Percentiles rank a stretch among this genome's conserved stretches.
These are phyloP conservation scores for Neomonachus schauinslandi DNA, from an alignment of 2,113 vertebrate genomes.

Conservation along the genomic window DNA sequence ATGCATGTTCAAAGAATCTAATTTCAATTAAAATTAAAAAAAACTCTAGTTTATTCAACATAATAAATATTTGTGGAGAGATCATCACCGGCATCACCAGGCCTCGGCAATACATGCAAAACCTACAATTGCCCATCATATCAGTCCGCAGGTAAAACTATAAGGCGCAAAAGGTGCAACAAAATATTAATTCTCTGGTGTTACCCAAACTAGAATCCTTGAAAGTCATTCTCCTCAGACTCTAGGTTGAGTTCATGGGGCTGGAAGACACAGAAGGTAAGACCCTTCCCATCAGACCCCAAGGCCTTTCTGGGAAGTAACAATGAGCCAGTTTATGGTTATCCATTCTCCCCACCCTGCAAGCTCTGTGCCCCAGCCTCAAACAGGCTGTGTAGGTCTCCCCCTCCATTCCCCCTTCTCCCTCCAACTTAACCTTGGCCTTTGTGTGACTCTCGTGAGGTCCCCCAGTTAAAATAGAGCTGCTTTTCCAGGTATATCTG, in stretches of 20 bases:
- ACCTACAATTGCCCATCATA: rapidly evolving
- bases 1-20: neutral
- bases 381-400: neutral
- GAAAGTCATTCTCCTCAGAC: neutral
- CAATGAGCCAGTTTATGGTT: rapidly evolving
- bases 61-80: neutral
- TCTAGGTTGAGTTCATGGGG: neutral
- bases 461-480: rapidly evolving
- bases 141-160: neutral
- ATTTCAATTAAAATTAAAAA: neutral
- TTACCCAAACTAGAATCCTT: neutral
- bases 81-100: neutral
- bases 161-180: neutral
- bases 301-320: neutral
- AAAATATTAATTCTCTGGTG: neutral
- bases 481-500: neutral
- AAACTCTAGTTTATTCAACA: neutral
- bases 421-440: neutral
- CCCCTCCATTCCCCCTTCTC: neutral
- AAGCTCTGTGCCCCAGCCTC: rapidly evolving
- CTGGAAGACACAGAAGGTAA: neutral
- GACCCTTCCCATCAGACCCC: neutral
- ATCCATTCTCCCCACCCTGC: neutral
- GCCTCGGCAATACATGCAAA: rapidly evolving
- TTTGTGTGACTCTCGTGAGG: neutral